These are phyloP conservation scores for Lutjanus erythropterus DNA, from an alignment of 2,113 vertebrate species.

Conservation along the genomic window DNA sequence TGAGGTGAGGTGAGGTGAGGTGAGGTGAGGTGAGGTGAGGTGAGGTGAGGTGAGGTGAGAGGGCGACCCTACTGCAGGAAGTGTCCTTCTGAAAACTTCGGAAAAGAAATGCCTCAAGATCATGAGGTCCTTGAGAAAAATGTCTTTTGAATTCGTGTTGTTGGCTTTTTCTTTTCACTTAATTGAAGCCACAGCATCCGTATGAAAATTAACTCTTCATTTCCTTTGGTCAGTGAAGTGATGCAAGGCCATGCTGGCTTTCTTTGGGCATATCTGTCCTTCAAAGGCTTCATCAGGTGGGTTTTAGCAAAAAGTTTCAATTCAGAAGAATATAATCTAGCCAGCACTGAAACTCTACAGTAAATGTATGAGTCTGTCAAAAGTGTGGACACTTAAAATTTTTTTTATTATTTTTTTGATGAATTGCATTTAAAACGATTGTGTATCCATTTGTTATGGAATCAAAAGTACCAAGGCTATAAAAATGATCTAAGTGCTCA, in stretches of 20 bases:
- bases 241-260: background rate
- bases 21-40: conserved; percentile 37
- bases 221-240: conserved; percentile 5
- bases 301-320: background rate
- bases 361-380: background rate
- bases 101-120: conserved; percentile 2
- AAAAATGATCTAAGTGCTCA: no score
- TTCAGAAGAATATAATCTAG: background rate
- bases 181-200: conserved; percentile 2
- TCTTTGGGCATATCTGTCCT: conserved; percentile 8
- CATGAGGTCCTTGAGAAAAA: conserved; percentile 18
- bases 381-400: no score
- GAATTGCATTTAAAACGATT: no score
- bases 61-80: background rate
- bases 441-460: no score
- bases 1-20: conserved; percentile 37
- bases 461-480: no score
- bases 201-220: background rate
- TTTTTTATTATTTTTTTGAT: no score
- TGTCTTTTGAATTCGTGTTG: background rate
- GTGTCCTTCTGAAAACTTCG: conserved; percentile 7
- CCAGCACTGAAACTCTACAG: background rate
- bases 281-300: background rate
- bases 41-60: conserved; percentile 31
- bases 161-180: background rate